A percentile compares a stretch with the other conserved stretches of the same genome.
phyloP scores from a whole-genome alignment of 2,797 vertebrate genomes.

The Arnoldichthys spilopterus region DNA sequence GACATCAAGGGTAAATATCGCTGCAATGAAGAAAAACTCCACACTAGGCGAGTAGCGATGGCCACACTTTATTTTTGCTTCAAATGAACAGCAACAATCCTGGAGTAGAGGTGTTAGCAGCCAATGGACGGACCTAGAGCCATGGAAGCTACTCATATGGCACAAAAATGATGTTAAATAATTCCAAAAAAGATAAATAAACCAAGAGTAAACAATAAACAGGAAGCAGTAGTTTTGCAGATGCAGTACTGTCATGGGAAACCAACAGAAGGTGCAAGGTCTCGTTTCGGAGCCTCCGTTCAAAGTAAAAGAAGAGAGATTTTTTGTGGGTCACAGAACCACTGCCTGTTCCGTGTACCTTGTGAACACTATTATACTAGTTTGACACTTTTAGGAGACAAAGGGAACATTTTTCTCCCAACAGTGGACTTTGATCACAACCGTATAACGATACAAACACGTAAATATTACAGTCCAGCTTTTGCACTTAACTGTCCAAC shows the following conservation, averaged over 20 bases:
- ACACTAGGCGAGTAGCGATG: constrained; percentile 48
- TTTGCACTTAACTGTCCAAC: not conserved
- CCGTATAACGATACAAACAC: constrained; percentile 17
- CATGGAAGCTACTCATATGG: constrained; percentile 49
- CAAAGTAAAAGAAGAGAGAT: constrained; percentile 4
- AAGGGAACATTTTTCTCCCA: not conserved
- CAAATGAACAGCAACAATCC: constrained; percentile 57
- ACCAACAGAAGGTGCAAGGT: constrained; percentile 1
- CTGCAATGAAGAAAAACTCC: not conserved
- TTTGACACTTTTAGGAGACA: constrained; percentile 28
- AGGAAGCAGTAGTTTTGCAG: constrained; percentile 46
- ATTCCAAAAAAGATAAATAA: constrained; percentile 56
- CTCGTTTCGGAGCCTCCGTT: constrained; percentile 16
- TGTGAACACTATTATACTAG: constrained; percentile 28
- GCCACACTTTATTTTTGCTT: constrained; percentile 65
- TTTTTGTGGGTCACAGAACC: constrained; percentile 31
- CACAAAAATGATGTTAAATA: constrained; percentile 50
- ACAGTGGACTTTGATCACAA: constrained; percentile 29
- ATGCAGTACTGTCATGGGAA: constrained; percentile 7
- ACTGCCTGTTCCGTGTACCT: constrained; percentile 16
- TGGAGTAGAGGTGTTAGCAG: constrained; percentile 46
- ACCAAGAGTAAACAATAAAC: constrained; percentile 49
- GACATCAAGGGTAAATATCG: not conserved
- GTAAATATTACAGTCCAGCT: constrained; percentile 39
- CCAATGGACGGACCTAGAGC: constrained; percentile 40